phyloP scores from a whole-genome alignment of 2,797 vertebrate genomes.

The Perdix hodgsoniae region DNA sequence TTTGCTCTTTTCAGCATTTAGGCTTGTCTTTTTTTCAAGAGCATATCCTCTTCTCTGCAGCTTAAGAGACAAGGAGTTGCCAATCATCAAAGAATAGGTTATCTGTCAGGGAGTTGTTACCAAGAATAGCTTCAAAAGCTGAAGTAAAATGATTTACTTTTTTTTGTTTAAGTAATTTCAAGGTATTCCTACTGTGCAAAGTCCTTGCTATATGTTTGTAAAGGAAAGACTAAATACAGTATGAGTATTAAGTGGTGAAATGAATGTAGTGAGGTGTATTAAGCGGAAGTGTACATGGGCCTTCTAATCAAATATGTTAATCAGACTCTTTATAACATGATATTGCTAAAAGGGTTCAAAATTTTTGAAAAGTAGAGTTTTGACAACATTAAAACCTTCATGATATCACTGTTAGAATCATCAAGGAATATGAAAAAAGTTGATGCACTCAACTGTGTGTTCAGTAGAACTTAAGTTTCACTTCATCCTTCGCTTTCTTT shows the following conservation, averaged over 20 bases:
- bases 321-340: not conserved
- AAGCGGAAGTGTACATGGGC: not conserved
- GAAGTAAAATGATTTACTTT: not conserved
- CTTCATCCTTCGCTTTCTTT: not conserved
- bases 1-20: not conserved
- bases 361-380: not conserved
- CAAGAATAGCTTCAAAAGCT: not conserved
- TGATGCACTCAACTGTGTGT: not conserved
- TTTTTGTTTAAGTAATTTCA: not conserved
- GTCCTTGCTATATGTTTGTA: not conserved
- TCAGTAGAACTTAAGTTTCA: not conserved
- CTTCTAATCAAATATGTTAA: not conserved
- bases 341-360: not conserved
- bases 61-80: not conserved
- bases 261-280: not conserved
- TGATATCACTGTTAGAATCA: not conserved
- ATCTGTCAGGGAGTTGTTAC: not conserved
- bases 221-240: not conserved
- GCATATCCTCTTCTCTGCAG: not conserved
- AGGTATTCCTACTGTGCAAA: rapidly evolving
- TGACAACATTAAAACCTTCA: not conserved
- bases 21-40: not conserved
- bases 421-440: too few relatives aligned
- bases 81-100: slow-evolving; percentile 18
- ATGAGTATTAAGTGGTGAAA: not conserved